These are phyloP conservation scores for Microplitis deprimator DNA, from an alignment of 2,888 invertebrate genomes.

Conservation along the genomic window DNA sequence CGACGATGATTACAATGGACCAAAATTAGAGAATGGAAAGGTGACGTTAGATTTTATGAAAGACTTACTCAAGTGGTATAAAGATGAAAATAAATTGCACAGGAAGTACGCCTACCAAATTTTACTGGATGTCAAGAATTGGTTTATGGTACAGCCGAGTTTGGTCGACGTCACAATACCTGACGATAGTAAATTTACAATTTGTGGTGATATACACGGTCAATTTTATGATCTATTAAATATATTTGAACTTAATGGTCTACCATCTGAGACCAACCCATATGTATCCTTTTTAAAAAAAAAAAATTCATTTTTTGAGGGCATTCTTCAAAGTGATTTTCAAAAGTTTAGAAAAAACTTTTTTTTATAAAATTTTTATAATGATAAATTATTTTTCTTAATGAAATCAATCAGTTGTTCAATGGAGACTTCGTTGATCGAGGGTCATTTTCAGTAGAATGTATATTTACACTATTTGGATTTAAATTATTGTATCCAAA, in stretches of 20 bases:
- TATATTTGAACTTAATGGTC: conserved; percentile 96
- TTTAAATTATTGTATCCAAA: conserved; percentile 97
- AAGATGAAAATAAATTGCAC: conserved; percentile 93
- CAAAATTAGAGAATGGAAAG: conserved; percentile 87
- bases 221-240: conserved; percentile 99
- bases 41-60: conserved; percentile 92
- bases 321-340: too few species aligned
- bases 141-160: conserved; percentile 88
- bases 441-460: conserved; percentile 99
- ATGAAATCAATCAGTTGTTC: conserved; percentile 78
- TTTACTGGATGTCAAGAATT: conserved; percentile 88
- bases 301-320: too few species aligned
- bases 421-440: conserved; percentile 99
- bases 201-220: conserved; percentile 99
- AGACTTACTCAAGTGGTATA: conserved; percentile 91
- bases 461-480: conserved; percentile 97
- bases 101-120: conserved; percentile 99
- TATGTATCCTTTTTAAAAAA: conserved; percentile 79
- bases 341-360: too few species aligned
- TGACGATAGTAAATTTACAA: conserved; percentile 92
- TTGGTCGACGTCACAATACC: conserved; percentile 91
- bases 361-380: neutral
- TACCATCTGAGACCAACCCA: conserved; percentile 95
- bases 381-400: conserved; percentile 12
- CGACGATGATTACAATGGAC: conserved; percentile 95